phyloP scores from a whole-genome alignment of 2,113 vertebrate genomes.

The Nipponia nippon region DNA sequence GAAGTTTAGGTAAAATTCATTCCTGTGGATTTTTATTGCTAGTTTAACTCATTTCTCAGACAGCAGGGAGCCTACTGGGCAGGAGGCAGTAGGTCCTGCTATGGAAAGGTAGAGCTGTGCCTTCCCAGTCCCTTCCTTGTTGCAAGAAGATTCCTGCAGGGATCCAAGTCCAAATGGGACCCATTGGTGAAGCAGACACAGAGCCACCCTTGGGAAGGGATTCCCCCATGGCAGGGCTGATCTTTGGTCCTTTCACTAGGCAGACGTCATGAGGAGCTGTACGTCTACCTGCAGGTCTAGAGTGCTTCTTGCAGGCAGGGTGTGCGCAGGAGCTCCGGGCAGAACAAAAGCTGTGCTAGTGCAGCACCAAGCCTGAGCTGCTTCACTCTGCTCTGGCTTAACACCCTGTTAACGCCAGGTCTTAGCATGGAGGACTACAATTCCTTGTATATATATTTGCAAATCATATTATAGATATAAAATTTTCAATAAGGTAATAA shows the following conservation, averaged over 20 bases:
- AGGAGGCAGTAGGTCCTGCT: neutral
- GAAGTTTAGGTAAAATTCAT: neutral
- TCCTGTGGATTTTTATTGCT: neutral
- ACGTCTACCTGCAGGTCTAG: neutral
- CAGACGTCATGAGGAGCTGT: rapidly evolving
- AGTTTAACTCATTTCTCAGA: neutral
- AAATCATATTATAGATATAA: neutral
- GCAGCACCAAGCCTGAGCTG: neutral
- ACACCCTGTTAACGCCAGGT: neutral
- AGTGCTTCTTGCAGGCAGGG: neutral
- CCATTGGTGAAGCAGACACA: neutral
- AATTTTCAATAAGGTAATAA: neutral
- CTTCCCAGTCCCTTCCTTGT: neutral
- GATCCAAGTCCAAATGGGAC: neutral
- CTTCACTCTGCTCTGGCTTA: neutral
- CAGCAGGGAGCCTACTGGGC: neutral
- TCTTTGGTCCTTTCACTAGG: neutral
- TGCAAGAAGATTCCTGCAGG: neutral
- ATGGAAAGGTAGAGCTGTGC: neutral
- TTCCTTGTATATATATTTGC: neutral
- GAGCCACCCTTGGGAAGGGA: neutral
- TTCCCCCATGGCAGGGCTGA: rapidly evolving
- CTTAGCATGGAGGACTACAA: neutral
- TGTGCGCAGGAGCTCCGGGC: rapidly evolving
- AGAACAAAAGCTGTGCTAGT: neutral